These are phyloP conservation scores for Gobius niger DNA, from an alignment of 2,113 vertebrate genomes.

Conservation along the genomic window DNA sequence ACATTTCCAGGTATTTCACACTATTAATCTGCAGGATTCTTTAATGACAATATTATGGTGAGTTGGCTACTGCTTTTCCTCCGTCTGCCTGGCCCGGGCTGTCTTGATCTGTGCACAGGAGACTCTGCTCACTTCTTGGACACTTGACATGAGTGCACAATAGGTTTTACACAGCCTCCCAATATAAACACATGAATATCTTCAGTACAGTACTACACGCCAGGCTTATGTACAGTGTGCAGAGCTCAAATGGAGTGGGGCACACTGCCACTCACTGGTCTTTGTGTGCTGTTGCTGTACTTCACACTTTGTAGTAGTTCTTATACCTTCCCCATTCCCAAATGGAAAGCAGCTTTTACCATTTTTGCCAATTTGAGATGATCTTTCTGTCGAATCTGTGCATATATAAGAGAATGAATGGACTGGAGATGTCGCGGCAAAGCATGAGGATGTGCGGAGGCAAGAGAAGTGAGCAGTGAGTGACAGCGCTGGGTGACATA, in stretches of 20 bases:
- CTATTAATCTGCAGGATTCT: slow-evolving; percentile 69
- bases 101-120: slow-evolving; percentile 6
- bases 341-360: too few species aligned
- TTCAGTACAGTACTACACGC: slow-evolving; percentile 13
- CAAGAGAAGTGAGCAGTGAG: slow-evolving; percentile 30
- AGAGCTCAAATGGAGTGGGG: slow-evolving; percentile 51
- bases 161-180: neutral
- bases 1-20: slow-evolving; percentile 70
- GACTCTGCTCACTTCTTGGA: neutral
- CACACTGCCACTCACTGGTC: slow-evolving; percentile 75
- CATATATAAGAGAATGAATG: too few species aligned
- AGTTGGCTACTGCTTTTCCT: slow-evolving; percentile 59
- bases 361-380: neutral
- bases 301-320: neutral
- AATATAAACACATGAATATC: slow-evolving; percentile 3
- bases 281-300: slow-evolving; percentile 57
- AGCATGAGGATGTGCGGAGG: slow-evolving; percentile 27
- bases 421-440: slow-evolving; percentile 9
- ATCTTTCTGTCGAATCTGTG: neutral
- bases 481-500: slow-evolving; percentile 54
- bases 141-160: slow-evolving; percentile 6
- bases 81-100: slow-evolving; percentile 36
- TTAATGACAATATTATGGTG: slow-evolving; percentile 67
- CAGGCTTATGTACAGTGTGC: neutral
- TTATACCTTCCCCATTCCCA: neutral